phyloP scores from a whole-genome alignment of 2,888 invertebrate species.

The Mermis nigrescens region DNA sequence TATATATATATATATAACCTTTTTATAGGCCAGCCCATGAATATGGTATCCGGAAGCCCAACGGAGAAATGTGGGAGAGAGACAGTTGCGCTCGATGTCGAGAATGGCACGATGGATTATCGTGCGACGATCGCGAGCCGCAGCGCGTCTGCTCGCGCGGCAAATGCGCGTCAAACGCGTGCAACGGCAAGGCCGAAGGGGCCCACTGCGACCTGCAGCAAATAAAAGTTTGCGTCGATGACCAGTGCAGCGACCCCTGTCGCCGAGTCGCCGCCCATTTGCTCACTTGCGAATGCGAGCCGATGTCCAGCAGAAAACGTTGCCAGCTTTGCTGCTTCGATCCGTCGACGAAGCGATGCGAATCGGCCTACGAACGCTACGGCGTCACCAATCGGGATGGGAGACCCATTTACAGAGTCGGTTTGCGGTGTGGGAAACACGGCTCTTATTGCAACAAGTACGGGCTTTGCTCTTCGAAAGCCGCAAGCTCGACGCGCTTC shows the following conservation, averaged over 20 bases:
- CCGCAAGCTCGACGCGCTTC: too few relatives aligned
- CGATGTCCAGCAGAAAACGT: conserved; percentile 27
- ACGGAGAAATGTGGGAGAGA: conserved; percentile 32
- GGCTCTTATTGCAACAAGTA: conserved; percentile 29
- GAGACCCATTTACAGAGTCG: conserved; percentile 27
- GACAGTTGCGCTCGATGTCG: conserved; percentile 28
- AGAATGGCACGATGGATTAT: conserved; percentile 18
- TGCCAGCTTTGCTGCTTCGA: conserved; percentile 32
- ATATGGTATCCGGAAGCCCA: conserved; percentile 19
- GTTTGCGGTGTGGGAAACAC: conserved; percentile 25
- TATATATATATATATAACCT: too few relatives aligned
- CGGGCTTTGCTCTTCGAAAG: conserved; percentile 30
- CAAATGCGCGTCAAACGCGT: conserved; percentile 4
- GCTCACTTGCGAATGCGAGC: neutral
- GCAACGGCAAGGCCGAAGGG: neutral
- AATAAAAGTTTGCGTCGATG: neutral
- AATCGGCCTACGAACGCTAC: conserved; percentile 26
- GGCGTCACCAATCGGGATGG: conserved; percentile 19
- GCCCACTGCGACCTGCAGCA: neutral
- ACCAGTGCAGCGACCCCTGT: neutral
- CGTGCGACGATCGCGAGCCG: conserved; percentile 30
- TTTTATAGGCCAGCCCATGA: conserved; percentile 28
- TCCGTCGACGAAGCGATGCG: conserved; percentile 23
- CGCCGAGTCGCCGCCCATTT: neutral
- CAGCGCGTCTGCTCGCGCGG: conserved; percentile 24